Evolutionary conservation across 2,113 vertebrate species (phyloP).

Genomic region (Nannobrachium achirus): DNA sequence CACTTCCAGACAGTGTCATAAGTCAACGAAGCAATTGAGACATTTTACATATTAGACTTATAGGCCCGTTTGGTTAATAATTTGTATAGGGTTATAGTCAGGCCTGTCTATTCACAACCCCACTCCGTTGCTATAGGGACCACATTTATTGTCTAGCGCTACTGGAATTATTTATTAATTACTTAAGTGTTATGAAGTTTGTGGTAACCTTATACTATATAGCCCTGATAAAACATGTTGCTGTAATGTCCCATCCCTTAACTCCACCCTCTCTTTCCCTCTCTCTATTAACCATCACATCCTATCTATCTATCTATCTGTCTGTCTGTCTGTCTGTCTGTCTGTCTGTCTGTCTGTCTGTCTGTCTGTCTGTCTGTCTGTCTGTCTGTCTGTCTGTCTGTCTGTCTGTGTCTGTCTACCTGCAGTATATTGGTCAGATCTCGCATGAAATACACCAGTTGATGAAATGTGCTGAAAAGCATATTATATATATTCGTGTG

Average conservation of each 20-base stretch:
- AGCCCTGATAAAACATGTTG: background rate
- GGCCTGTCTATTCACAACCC: no score
- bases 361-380: slow-evolving; percentile 32
- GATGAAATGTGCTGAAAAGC: no score
- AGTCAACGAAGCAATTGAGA: no score
- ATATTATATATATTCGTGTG: no score
- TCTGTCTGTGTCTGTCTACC: slow-evolving; percentile 1
- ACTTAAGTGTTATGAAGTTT: background rate
- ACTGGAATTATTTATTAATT: no score
- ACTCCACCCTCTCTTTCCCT: background rate
- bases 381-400: slow-evolving; percentile 32
- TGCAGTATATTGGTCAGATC: background rate
- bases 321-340: slow-evolving; percentile 9
- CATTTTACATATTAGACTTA: no score
- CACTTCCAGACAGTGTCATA: no score
- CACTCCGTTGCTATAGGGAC: no score
- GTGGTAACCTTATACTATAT: background rate
- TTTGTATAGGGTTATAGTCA: no score
- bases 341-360: slow-evolving; percentile 10
- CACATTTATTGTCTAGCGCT: no score
- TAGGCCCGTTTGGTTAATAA: no score
- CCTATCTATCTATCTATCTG: slow-evolving; percentile 10
- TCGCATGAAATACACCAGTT: background rate
- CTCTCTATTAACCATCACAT: background rate
- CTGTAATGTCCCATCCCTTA: no score